Conservation (phyloP, 2,113 vertebrate species). For the Petaurus breviceps region DNA sequence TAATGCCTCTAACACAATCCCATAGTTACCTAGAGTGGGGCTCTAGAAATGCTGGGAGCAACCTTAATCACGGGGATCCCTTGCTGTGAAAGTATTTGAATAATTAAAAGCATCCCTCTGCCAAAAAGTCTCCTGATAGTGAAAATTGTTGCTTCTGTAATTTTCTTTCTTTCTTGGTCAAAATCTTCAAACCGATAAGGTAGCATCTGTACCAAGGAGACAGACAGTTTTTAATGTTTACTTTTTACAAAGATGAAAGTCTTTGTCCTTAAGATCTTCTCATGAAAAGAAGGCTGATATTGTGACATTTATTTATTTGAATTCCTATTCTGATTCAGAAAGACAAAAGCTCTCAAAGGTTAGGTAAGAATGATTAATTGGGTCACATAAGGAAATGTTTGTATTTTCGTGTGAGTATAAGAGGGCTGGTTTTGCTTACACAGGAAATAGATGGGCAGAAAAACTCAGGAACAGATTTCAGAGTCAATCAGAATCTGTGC, state of each 20-base stretch:
- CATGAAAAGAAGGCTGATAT: slow-evolving; percentile 48
- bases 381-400: slow-evolving; percentile 22
- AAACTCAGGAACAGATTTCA: slow-evolving; percentile 36
- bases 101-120: slow-evolving; percentile 85
- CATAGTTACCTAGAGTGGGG: slow-evolving; percentile 56
- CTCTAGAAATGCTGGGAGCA: slow-evolving; percentile 70
- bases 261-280: slow-evolving; percentile 30
- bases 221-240: neutral
- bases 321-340: neutral
- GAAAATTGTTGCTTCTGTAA: slow-evolving; percentile 83
- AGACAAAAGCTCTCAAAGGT: neutral
- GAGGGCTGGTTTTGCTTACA: slow-evolving; percentile 66
- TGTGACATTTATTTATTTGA: neutral
- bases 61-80: slow-evolving; percentile 77
- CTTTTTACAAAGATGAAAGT: slow-evolving; percentile 25
- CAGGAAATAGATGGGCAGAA: slow-evolving; percentile 58
- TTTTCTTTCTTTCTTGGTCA: slow-evolving; percentile 81
- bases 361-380: slow-evolving; percentile 16
- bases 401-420: slow-evolving; percentile 46
- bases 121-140: slow-evolving; percentile 78
- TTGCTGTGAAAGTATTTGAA: slow-evolving; percentile 84
- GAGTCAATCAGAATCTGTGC: slow-evolving; percentile 49
- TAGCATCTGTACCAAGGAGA: slow-evolving; percentile 4
- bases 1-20: slow-evolving; percentile 51
- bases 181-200: slow-evolving; percentile 80